phyloP scores from a whole-genome alignment of 2,797 vertebrate genomes.

The Adrianichthys oophorus region DNA sequence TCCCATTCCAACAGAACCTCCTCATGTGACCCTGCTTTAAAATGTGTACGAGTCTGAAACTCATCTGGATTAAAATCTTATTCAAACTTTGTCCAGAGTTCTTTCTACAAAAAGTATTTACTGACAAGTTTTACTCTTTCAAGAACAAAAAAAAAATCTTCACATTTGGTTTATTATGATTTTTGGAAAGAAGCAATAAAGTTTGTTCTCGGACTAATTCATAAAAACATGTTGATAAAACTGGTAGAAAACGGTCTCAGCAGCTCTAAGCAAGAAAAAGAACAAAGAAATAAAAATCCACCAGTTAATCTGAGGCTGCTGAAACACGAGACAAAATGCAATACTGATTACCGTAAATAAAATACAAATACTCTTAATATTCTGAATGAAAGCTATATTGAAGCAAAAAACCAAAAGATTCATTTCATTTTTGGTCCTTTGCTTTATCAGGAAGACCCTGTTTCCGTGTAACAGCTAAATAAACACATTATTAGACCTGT shows the following conservation, averaged over 20 bases:
- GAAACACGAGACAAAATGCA: slow-evolving; percentile 32
- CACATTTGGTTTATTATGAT: slow-evolving; percentile 54
- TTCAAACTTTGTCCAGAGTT: slow-evolving; percentile 8
- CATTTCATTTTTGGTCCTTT: slow-evolving; percentile 18
- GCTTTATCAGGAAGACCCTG: slow-evolving; percentile 19
- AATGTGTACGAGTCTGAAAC: slow-evolving; percentile 29
- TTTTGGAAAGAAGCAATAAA: slow-evolving; percentile 28
- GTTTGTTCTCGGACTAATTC: slow-evolving; percentile 14
- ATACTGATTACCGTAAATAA: slow-evolving; percentile 49
- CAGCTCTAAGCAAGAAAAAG: slow-evolving; percentile 17
- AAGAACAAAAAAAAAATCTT: slow-evolving; percentile 7
- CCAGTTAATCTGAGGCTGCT: slow-evolving; percentile 26
- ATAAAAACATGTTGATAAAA: slow-evolving; percentile 14
- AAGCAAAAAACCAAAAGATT: slow-evolving; percentile 14
- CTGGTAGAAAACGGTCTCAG: slow-evolving; percentile 24
- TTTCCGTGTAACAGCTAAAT: slow-evolving; percentile 16
- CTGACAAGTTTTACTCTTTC: too few species aligned
- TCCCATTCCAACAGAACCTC: slow-evolving; percentile 28
- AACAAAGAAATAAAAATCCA: slow-evolving; percentile 14
- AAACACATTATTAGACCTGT: slow-evolving; percentile 48
- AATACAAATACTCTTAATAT: background rate
- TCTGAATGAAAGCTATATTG: slow-evolving; percentile 29
- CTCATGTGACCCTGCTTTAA: slow-evolving; percentile 44
- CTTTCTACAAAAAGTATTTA: background rate
- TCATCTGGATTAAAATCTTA: slow-evolving; percentile 61